Evolutionary conservation across 2,888 invertebrate species (phyloP).

Genomic region (Drosophila barbarae): DNA sequence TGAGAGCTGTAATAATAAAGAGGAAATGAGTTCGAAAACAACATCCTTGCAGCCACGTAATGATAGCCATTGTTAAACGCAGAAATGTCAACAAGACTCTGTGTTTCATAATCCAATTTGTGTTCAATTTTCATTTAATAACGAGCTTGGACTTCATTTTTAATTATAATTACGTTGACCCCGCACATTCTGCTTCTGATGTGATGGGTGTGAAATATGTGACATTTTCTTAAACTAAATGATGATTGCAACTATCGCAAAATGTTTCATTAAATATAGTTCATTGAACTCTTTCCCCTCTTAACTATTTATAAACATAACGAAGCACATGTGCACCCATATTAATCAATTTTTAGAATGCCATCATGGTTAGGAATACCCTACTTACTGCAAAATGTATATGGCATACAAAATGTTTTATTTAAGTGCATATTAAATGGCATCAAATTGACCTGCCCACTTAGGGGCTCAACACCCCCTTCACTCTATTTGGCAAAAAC

Average conservation of each 20-base stretch:
- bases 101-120: slow-evolving; percentile 16
- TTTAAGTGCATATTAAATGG: slow-evolving; percentile 72
- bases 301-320: neutral
- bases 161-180: slow-evolving; percentile 12
- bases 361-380: slow-evolving; percentile 10
- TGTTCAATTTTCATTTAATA: slow-evolving; percentile 8
- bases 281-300: slow-evolving; percentile 1
- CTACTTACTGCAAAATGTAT: slow-evolving; percentile 49
- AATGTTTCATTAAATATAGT: neutral
- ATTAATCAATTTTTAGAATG: slow-evolving; percentile 11
- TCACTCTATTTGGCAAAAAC: slow-evolving; percentile 52
- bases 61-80: slow-evolving; percentile 28
- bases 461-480: slow-evolving; percentile 21
- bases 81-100: slow-evolving; percentile 22
- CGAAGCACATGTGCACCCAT: neutral
- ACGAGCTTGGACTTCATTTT: slow-evolving; percentile 18
- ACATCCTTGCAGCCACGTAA: slow-evolving; percentile 16
- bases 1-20: slow-evolving; percentile 10
- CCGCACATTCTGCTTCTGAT: neutral
- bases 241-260: neutral
- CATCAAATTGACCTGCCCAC: slow-evolving; percentile 47
- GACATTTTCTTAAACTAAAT: neutral
- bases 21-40: slow-evolving; percentile 35
- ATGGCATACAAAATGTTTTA: slow-evolving; percentile 59
- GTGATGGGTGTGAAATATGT: neutral